Evolutionary conservation across 2,113 vertebrate genomes (phyloP).

Genomic region (Dipodomys spectabilis): DNA sequence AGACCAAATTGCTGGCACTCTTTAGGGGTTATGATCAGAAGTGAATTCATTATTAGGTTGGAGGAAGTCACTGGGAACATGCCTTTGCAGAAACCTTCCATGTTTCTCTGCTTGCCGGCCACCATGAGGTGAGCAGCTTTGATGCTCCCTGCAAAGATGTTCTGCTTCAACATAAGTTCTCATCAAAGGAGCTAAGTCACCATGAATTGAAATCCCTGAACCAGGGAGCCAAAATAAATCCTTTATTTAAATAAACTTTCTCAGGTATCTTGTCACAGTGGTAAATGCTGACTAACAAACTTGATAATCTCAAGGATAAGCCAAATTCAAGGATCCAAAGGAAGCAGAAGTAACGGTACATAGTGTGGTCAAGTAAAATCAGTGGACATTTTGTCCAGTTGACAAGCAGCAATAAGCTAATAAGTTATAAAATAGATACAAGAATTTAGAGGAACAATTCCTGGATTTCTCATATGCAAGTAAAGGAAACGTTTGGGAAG

Average conservation of each 20-base stretch:
- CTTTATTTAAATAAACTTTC: background rate
- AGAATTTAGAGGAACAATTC: background rate
- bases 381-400: background rate
- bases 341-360: background rate
- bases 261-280: background rate
- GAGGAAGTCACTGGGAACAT: too few relatives aligned
- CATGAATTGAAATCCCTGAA: background rate
- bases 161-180: background rate
- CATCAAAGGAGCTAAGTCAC: background rate
- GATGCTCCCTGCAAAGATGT: background rate
- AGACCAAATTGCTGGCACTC: background rate
- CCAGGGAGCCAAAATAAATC: background rate
- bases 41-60: too few relatives aligned
- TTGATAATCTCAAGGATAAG: background rate
- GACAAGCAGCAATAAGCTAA: background rate
- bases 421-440: background rate
- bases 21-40: background rate
- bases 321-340: background rate
- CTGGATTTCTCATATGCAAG: background rate
- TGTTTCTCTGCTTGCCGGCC: background rate
- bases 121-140: background rate
- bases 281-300: background rate
- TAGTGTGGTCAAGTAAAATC: background rate
- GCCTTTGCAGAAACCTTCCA: background rate
- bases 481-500: background rate